A percentile compares a stretch with the other conserved stretches of the same genome.
These are phyloP conservation scores for Drosophila melanosoma DNA, from an alignment of 2,888 invertebrate species.

Conservation along the genomic window DNA sequence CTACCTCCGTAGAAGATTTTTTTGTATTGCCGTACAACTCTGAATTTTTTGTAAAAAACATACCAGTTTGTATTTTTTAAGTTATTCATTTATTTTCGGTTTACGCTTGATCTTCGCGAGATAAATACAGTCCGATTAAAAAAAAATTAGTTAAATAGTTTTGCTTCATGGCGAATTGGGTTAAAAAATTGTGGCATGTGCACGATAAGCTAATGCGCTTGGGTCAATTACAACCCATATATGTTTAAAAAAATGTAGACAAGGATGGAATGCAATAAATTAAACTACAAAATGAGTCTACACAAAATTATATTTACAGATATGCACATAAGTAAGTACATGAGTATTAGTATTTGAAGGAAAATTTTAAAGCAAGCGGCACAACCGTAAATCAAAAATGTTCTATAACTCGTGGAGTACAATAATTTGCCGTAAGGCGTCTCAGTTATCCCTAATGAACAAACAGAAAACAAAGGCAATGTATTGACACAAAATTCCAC, in stretches of 20 bases:
- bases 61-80: neutral
- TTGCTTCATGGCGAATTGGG: neutral
- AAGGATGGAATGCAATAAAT: neutral
- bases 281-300: neutral
- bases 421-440: constrained; percentile 12
- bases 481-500: constrained; percentile 7
- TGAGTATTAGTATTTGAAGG: constrained; percentile 4
- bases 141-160: neutral
- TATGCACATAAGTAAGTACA: neutral
- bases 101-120: neutral
- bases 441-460: constrained; percentile 16
- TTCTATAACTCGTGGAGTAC: constrained; percentile 21
- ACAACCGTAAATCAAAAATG: constrained; percentile 33
- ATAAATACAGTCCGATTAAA: neutral
- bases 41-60: neutral
- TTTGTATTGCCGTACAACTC: neutral
- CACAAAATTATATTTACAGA: neutral
- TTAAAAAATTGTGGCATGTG: neutral
- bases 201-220: neutral
- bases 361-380: constrained; percentile 46
- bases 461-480: constrained; percentile 12
- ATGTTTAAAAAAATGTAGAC: constrained; percentile 1
- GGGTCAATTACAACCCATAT: constrained; percentile 22
- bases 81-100: neutral
- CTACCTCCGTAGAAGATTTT: neutral